Evolutionary conservation across 2,113 vertebrate species (phyloP).

Genomic region (Sorex fumeus): DNA sequence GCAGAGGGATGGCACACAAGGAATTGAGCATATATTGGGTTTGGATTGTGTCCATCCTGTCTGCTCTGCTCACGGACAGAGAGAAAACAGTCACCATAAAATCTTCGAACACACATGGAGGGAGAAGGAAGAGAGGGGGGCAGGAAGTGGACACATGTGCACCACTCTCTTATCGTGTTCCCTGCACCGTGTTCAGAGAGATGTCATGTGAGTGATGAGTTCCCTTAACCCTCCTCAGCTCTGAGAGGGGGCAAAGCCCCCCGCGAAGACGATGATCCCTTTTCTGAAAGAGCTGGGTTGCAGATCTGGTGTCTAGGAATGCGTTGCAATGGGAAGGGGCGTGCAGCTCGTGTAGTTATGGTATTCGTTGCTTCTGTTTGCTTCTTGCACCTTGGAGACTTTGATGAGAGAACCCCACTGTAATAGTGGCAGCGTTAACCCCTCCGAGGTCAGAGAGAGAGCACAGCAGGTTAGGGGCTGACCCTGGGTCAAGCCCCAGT

Average conservation of each 20-base stretch:
- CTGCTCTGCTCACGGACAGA: conserved; percentile 2
- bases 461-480: too few relatives aligned
- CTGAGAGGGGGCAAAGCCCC: neutral
- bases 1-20: neutral
- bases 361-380: conserved; percentile 29
- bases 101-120: neutral
- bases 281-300: neutral
- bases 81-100: neutral
- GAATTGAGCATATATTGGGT: neutral
- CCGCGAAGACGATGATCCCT: neutral
- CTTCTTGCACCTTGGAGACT: conserved; percentile 34
- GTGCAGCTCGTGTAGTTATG: neutral
- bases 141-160: neutral
- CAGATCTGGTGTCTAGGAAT: neutral
- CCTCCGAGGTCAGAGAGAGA: too few relatives aligned
- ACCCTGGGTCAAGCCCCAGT: too few relatives aligned
- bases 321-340: neutral
- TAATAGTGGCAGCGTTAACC: conserved; percentile 24
- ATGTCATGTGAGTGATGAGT: neutral
- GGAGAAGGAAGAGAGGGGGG: neutral
- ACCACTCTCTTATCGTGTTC: neutral
- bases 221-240: too few relatives aligned
- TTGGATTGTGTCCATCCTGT: conserved; percentile 30
- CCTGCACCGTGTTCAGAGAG: neutral
- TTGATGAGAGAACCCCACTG: neutral